Base-by-base conservation (phyloP, 2,888 invertebrate species). In the Uloborus plumipes region DNA sequence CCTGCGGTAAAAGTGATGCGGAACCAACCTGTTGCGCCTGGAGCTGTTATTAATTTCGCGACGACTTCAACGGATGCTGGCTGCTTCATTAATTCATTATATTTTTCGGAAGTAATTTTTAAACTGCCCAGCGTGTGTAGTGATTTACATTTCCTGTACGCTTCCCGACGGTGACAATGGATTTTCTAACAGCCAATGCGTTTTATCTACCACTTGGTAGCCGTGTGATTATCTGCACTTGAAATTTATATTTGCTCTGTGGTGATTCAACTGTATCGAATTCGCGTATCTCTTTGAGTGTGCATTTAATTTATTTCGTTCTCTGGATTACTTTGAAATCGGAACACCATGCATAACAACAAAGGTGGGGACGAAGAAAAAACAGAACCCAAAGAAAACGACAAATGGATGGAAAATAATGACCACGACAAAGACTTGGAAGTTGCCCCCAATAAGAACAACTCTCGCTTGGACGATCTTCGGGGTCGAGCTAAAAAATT, bases 351-450 rank as follows among this genome's bases (percentile, higher is more conserved):
- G 80, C 72, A 66, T 20, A 78, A 78, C 50, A 78, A 65, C 26
- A 73, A 70, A 31, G 62, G 69, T 49, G 85, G 84, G 4, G 85
- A 85, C 16, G 82, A 84, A 65, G 85, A 85, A 22, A 79, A 84
- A 59, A 78, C 62, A 18, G 84, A 85, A 49, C 84, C 84, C 16
- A 85, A 85, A 80, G 86, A 85, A 50, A 80, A 84, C 50, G 85
- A 85, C 49, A 83, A 78, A 62, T 82, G 80, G 53, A 81, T 81
- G 76, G 84, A 81, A 26, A 77, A 84, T 58, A 77, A 84, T 53
- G 66, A 84, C 16, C 67, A 66, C 61, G 74, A 85, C 61, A 80
- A 73, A 53, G 66, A 83, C 70, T 66, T 66, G 31, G 84, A 85
- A 64, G 67, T 77, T 58, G 22, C 62, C 61, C 51, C 69, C 15